A percentile compares a stretch with the other conserved stretches of the same genome.
Evolutionary conservation across 2,888 invertebrate genomes (phyloP).

Genomic region (Drosophila tanythrix): DNA sequence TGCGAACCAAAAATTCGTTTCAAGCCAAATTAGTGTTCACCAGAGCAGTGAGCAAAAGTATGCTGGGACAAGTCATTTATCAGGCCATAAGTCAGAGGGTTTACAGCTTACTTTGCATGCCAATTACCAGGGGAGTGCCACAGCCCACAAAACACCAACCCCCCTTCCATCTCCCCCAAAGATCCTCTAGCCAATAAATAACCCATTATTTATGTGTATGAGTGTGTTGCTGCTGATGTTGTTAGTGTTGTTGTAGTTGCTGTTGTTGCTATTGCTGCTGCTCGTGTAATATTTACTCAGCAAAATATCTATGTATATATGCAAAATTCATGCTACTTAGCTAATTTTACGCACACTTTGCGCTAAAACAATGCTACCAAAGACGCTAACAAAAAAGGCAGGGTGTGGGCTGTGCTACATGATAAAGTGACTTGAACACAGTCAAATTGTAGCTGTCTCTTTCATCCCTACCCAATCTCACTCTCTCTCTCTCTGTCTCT

Average conservation of each 20-base stretch:
- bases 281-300: constrained; percentile 41
- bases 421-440: constrained; percentile 62
- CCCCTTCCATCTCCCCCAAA: constrained; percentile 2
- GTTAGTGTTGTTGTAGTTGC: not conserved
- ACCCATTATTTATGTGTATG: constrained; percentile 68
- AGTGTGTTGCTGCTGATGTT: constrained; percentile 3
- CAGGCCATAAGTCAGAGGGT: constrained; percentile 53
- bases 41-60: constrained; percentile 11
- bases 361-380: constrained; percentile 69
- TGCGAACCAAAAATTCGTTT: constrained; percentile 19
- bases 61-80: constrained; percentile 54
- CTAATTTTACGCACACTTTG: constrained; percentile 76
- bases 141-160: not conserved
- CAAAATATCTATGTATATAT: constrained; percentile 41
- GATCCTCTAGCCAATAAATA: constrained; percentile 61
- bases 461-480: not conserved
- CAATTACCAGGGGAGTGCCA: constrained; percentile 51
- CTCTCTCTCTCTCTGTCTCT: not conserved
- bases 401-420: constrained; percentile 31
- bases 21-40: constrained; percentile 36
- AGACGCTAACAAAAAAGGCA: constrained; percentile 25
- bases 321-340: constrained; percentile 69
- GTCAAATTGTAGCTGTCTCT: constrained; percentile 32
- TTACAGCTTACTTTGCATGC: constrained; percentile 61
- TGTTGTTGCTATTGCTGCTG: constrained; percentile 12